Conservation (phyloP, 64 coral and sea anemone genomes). For the Platygyra sinensis region DNA sequence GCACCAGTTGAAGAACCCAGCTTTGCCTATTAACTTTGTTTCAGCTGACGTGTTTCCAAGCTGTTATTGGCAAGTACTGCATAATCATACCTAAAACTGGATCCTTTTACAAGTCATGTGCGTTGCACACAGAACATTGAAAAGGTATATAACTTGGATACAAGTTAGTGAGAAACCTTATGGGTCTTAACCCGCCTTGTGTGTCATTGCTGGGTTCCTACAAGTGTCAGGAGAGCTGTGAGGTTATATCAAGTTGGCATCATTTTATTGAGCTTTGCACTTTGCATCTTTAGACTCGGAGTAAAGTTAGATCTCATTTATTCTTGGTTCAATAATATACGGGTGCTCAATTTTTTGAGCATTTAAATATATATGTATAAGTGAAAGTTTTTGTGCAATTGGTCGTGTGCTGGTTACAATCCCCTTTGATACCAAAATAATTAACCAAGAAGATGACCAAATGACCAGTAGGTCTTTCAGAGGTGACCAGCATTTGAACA, state of each 20-base stretch:
- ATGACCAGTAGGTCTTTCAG: no score
- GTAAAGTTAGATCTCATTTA: background rate
- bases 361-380: constrained; percentile 9
- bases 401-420: background rate
- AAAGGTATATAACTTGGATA: background rate
- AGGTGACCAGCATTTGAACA: no score
- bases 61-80: background rate
- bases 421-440: background rate
- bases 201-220: background rate
- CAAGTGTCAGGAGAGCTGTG: background rate
- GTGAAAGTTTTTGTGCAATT: background rate
- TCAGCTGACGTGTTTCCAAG: background rate
- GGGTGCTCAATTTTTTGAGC: constrained; percentile 32
- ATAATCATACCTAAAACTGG: background rate
- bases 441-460: no score
- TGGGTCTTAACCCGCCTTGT: background rate
- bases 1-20: constrained; percentile 94
- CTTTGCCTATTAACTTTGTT: constrained; percentile 64
- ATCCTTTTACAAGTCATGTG: background rate
- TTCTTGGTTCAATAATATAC: background rate
- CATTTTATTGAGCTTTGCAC: background rate
- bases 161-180: no score
- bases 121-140: background rate
- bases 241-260: background rate
- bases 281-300: background rate